Conservation (phyloP, 1,140 invertebrate species). For the Drosophila grimshawi region DNA sequence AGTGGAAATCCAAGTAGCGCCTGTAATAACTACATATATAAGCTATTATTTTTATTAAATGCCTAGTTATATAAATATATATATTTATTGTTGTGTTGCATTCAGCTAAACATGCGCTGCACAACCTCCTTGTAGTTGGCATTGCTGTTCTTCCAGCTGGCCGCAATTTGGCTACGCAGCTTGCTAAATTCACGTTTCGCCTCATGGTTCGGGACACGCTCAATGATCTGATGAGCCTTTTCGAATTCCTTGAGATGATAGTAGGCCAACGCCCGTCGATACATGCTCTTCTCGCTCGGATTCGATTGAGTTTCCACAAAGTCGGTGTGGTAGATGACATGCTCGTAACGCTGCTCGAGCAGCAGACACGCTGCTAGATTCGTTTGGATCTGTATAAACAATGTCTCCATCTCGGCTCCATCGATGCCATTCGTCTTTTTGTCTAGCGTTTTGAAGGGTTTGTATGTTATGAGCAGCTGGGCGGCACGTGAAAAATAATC, state of each 20-base stretch:
- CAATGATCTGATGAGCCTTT: conserved; percentile 68
- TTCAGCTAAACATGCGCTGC: conserved; percentile 79
- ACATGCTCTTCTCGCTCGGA: conserved; percentile 78
- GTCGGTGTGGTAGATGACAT: conserved; percentile 76
- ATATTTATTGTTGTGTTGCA: conserved; percentile 25
- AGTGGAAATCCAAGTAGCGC: conserved; percentile 29
- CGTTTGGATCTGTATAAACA: conserved; percentile 75
- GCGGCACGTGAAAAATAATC: conserved; percentile 79
- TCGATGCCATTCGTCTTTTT: conserved; percentile 58
- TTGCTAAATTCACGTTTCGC: conserved; percentile 77
- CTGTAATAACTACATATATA: conserved; percentile 2
- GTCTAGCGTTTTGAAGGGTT: conserved; percentile 71
- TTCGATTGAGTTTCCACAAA: conserved; percentile 67
- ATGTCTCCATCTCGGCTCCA: conserved; percentile 49
- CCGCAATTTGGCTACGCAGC: conserved; percentile 60
- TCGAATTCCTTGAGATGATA: conserved; percentile 76
- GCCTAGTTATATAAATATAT: conserved; percentile 5
- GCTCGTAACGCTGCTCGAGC: conserved; percentile 77
- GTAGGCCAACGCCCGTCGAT: conserved; percentile 74
- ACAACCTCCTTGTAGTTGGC: conserved; percentile 77
- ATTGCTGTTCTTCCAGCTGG: conserved; percentile 71
- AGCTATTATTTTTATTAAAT: conserved; percentile 22
- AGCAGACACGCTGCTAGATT: conserved; percentile 80
- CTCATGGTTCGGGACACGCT: conserved; percentile 66
- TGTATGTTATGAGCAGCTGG: conserved; percentile 76